Evolutionary conservation across 2,113 vertebrate species (phyloP).

Genomic region (Clinocottus analis): DNA sequence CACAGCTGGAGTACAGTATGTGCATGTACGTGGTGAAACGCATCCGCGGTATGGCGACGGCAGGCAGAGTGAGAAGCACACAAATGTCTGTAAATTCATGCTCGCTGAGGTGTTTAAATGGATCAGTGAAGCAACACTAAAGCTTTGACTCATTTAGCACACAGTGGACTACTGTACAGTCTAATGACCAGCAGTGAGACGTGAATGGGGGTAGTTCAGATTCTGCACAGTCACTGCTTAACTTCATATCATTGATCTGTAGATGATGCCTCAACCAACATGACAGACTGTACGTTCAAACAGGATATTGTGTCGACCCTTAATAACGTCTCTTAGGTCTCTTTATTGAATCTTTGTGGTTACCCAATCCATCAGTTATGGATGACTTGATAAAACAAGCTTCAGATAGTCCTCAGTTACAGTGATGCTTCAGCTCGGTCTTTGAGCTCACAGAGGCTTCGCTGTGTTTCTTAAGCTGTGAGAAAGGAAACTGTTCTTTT

Average conservation of each 20-base stretch:
- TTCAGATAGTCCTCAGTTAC: conserved; percentile 30
- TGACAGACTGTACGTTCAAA: conserved; percentile 32
- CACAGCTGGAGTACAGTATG: background rate
- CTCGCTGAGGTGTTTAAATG: conserved; percentile 59
- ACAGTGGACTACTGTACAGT: conserved; percentile 36
- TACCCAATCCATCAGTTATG: conserved; percentile 52
- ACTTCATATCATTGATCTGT: background rate
- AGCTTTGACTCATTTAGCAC: conserved; percentile 39
- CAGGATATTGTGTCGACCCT: conserved; percentile 23
- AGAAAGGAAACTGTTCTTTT: conserved; percentile 41
- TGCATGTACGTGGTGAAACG: conserved; percentile 8
- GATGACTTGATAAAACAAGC: conserved; percentile 24
- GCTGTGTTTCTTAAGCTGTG: conserved; percentile 30
- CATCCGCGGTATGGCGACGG: background rate
- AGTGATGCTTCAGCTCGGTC: conserved; percentile 18
- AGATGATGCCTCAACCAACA: background rate
- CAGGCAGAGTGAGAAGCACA: conserved; percentile 31
- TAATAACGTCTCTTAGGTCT: conserved; percentile 6
- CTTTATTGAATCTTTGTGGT: conserved; percentile 32
- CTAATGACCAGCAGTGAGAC: conserved; percentile 20
- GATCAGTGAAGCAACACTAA: conserved; percentile 49
- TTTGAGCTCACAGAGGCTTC: conserved; percentile 36
- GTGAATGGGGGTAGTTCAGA: conserved; percentile 7
- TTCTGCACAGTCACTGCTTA: conserved; percentile 34
- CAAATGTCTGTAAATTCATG: conserved; percentile 40